Percentiles rank a stretch among this genome's conserved stretches.
These are phyloP conservation scores for Mesorhabditis belari DNA, from an alignment of 2,888 invertebrate genomes.

Conservation along the genomic window DNA sequence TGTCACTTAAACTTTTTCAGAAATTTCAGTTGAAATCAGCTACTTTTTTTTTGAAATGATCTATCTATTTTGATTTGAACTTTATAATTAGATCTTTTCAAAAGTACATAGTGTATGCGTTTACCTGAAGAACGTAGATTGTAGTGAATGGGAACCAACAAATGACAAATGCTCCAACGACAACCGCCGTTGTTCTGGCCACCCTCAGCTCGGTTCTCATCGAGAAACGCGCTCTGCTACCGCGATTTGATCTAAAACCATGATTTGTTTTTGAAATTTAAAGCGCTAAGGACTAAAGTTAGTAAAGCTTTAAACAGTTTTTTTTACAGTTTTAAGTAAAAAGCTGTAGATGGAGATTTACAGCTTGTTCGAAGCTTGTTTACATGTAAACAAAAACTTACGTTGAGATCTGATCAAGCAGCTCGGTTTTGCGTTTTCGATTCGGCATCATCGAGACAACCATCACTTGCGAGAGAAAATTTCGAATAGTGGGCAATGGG, in stretches of 20 bases:
- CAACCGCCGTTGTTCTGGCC: conserved; percentile 48
- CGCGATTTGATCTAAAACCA: background rate
- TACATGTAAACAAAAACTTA: conserved; percentile 9
- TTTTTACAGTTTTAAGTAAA: too few species aligned
- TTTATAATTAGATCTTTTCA: too few species aligned
- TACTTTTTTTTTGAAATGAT: too few species aligned
- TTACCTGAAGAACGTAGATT: conserved; percentile 48
- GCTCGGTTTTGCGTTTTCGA: conserved; percentile 16
- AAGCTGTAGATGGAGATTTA: too few species aligned
- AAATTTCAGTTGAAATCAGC: too few species aligned
- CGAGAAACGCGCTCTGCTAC: background rate
- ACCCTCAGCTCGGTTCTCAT: conserved; percentile 43
- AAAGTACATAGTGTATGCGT: too few species aligned
- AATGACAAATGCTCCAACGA: conserved; percentile 46
- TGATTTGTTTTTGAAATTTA: background rate
- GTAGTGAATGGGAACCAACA: conserved; percentile 52
- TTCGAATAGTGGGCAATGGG: conserved; percentile 13
- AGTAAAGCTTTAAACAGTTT: too few species aligned
- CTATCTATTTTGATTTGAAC: too few species aligned
- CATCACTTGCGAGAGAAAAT: conserved; percentile 23
- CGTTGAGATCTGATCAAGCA: conserved; percentile 18
- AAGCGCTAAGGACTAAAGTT: too few species aligned
- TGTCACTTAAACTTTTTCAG: too few species aligned
- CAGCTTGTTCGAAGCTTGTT: too few species aligned
- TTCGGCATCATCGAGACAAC: conserved; percentile 16